Evolutionary conservation across 2,888 invertebrate species (phyloP), one percentile per base, ranked within the genome.

Genomic region (Hirtodrosophila confusa): DNA sequence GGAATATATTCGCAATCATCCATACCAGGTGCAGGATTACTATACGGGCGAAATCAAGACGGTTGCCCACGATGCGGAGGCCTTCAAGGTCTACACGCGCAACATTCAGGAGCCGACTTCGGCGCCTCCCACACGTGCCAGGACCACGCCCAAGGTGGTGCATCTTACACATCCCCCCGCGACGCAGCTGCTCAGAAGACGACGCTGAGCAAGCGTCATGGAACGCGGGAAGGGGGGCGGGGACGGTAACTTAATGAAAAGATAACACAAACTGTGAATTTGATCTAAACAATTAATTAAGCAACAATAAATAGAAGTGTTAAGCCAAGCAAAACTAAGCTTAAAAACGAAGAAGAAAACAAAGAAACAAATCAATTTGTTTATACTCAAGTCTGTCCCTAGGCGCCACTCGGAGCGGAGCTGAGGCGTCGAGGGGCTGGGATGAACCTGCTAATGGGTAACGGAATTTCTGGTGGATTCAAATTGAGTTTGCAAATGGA

Each of bases 1-100:
- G 66, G 89, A 88, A 40, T 89, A 89, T 31, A 89, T 89, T 40
- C 80, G 89, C n/a, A 75, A 76, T 17, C 89, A 89, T 84, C 89
- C 89, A 7, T 89, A 84, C 37, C 54, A 89, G 44, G 69, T 89
- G 24, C 78, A 65, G 61, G 83, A 85, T 47, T 80, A 89, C 53
- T 86, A 88, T 29, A 89, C 85, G 7, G 88, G 89, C 12, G 78
- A 88, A 50, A 51, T 84, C 0, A 88, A 75, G 62, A 62, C 75
- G 7, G 77, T 78, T 23, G 69, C 76, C 23, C 86, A 80, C 37
- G 80, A 84, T 44, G 82, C 80, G 9, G 86, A 78, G 29, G 84
- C 84, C 9, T 84, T 84, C 11, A 80, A 86, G 45, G 78, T 80
- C 6, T 83, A 86, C 27, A 82, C 75, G 11, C 68, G 83, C 3